Evolutionary conservation across 2,797 vertebrate species (phyloP).

Genomic region (Octomys mimax): DNA sequence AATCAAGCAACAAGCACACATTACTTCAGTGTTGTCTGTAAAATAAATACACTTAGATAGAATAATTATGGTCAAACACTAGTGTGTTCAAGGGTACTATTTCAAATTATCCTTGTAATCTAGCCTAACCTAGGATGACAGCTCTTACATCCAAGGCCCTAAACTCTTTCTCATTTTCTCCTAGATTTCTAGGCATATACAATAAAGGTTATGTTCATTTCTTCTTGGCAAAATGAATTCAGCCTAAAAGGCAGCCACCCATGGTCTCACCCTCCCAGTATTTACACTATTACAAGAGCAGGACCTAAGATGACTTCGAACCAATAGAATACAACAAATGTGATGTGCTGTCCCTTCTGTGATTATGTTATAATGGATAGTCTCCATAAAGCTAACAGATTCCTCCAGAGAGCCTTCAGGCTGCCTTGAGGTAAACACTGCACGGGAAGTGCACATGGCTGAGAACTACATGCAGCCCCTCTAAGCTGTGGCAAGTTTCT

Average conservation of each 20-base stretch:
- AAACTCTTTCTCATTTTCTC: not conserved
- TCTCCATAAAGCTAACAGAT: not conserved
- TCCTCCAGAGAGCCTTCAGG: not conserved
- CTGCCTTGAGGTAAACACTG: not conserved
- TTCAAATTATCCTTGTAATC: not conserved
- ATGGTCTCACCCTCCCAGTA: not conserved
- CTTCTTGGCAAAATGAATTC: not conserved
- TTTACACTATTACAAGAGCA: too few relatives aligned
- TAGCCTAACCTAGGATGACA: not conserved
- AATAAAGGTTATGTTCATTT: not conserved
- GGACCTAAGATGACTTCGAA: not conserved
- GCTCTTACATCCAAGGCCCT: not conserved
- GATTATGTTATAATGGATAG: too few relatives aligned
- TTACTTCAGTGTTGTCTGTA: not conserved
- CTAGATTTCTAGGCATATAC: not conserved
- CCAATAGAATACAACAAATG: not conserved
- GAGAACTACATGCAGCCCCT: not conserved
- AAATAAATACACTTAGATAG: not conserved
- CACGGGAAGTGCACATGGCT: fast-evolving
- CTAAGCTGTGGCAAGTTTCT: not conserved
- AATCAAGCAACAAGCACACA: not conserved
- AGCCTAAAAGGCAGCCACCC: not conserved
- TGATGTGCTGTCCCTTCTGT: not conserved
- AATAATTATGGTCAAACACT: not conserved
- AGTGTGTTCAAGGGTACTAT: not conserved